Base-by-base conservation (phyloP, 2,888 invertebrate species). In the Dryobotodes eremita region DNA sequence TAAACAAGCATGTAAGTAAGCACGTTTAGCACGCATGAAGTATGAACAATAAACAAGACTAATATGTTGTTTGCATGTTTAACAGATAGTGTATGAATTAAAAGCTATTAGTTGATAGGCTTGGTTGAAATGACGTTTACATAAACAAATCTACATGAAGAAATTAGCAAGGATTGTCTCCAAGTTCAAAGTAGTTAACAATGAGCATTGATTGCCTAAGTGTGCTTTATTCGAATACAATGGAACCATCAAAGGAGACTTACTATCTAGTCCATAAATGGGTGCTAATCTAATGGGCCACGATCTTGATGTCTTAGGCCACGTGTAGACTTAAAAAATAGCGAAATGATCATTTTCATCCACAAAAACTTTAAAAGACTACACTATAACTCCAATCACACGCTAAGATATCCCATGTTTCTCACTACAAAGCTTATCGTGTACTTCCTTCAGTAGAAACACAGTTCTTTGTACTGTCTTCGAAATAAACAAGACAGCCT, bases 401-500 rank as follows among this genome's bases (percentile, higher is more conserved):
- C 53, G 64, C 75, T 61, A 48, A 65, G 68, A 74, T 68, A 68
- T 66, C 65, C 50, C 36, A 61, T 62, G 55, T 77, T 62, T 71
- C 46, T 73, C 71, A 57, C 77, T 72, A 80, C 86, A 79, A 74
- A 80, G 86, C 70, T 88, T 80, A 82, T 80, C 84, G 57, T 61
- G 74, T 71, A 75, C 81, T 82, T 81, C 36, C 79, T 77, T 78
- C 77, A 79, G 77, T 66, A 77, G 82, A 85, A 85, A 84, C 79
- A 83, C 65, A 77, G 53, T 75, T 82, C 85, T 89, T 88, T 90
- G 86, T 84, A 65, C 71, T 75, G 82, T 86, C 84, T 87, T 87
- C 75, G 80, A 83, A 82, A 88, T 81, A 87, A 86, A 88, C 80
- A 90, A 87, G 83, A 84, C 88, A 76, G 77, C 79, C 77, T 71